Conservation (phyloP, 2,113 vertebrate genomes). For the Xiphophorus maculatus region DNA sequence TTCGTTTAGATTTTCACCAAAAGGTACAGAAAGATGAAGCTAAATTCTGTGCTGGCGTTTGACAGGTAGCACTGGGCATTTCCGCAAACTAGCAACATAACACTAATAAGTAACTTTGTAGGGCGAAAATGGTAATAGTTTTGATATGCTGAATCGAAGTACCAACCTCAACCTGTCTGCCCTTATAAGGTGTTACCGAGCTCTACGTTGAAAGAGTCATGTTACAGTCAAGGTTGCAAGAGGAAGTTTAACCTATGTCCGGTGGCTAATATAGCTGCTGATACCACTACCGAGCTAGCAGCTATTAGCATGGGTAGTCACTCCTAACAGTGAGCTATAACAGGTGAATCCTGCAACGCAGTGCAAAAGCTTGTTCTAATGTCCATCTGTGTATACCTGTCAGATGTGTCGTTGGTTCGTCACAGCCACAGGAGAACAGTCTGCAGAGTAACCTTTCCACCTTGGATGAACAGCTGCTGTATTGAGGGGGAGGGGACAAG, state of each 20-base stretch:
- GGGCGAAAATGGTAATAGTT: background rate
- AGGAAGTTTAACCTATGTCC: background rate
- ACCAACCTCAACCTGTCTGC: background rate
- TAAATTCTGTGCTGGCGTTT: too few species aligned
- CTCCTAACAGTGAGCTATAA: too few species aligned
- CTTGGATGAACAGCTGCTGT: background rate
- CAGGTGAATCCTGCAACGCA: background rate
- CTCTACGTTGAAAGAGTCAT: background rate
- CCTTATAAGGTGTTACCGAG: background rate
- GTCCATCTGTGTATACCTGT: constrained; percentile 39
- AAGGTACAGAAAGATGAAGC: too few species aligned
- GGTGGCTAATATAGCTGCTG: constrained; percentile 4
- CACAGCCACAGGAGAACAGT: constrained; percentile 38
- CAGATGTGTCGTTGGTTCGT: constrained; percentile 17
- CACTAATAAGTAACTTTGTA: background rate
- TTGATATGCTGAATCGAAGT: background rate
- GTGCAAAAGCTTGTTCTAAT: background rate
- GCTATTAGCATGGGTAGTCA: too few species aligned
- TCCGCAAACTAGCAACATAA: background rate
- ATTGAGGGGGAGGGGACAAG: constrained; percentile 22
- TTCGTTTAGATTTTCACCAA: too few species aligned
- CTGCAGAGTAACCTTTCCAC: background rate
- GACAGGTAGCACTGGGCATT: background rate
- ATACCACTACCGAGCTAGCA: background rate
- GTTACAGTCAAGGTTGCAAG: background rate